Base-by-base conservation (phyloP, 2,888 invertebrate genomes). In the Ophion slaviceki region DNA sequence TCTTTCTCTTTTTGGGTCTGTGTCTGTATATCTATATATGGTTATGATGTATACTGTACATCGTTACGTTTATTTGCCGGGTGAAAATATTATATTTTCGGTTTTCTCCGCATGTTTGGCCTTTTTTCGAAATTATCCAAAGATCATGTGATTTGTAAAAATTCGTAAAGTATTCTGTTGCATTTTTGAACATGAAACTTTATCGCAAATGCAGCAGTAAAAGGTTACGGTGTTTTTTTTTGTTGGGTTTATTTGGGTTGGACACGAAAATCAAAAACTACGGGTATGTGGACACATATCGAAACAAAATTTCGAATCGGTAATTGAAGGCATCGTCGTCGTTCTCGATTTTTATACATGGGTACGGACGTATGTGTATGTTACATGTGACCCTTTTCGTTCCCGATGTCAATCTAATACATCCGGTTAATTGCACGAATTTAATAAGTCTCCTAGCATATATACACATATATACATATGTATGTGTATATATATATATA, bases 371-470 rank as follows among this genome's bases (percentile, higher is more conserved):
- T 74, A 74, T 67, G 64, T 57, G 20, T 64, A 24, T 76, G 64
- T 75, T 10, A 57, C 6, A 47, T 24, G 28, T 80, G 80, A 80
- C 81, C 81, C 75, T 47, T 75, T 68, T 45, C 40, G 68, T 59
- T 61, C 24, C 20, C 68, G 74, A 81, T 81, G 81, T 81, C 75
- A 68, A 75, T 81, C 68, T 81, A 68, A 81, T 47, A 81, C 80
- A 81, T 81, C 75, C 75, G 80, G 75, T 75, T 61, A 74, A 81
- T 75, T 81, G 62, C 45, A 45, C 67, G 10, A 68, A 68, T 75
- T 68, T 74, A 68, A 61, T 67, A 68, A 67, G 59, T 2, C 62
- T 72, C 53, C 20, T 14, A 4, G 24, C 6, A 11, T 70, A 17
- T 32, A 40, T 14, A 53, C 14, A 53, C 0, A 17, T 53, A 17